Evolutionary conservation across 2,888 invertebrate species (phyloP), one percentile per base, ranked within the genome.

Genomic region (Leptura quadrifasciata): DNA sequence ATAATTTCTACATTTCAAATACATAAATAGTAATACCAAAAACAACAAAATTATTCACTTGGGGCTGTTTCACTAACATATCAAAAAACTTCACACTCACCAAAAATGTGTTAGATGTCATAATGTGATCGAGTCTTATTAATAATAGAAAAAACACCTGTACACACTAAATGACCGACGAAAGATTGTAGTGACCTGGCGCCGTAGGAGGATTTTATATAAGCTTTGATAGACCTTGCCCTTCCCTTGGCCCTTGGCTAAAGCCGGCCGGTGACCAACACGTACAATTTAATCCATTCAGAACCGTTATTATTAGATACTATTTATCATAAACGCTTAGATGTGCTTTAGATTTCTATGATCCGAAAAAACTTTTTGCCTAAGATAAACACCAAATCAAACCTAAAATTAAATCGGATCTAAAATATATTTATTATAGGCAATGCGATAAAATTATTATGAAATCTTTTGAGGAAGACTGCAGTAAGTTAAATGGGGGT

Each of bases 191-290:
- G 65, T 79, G 79, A 76, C 72, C 78, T 80, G 79, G 80, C 82
- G 81, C 82, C 81, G 76, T 60, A 69, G 78, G 78, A 78, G 79
- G 80, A 74, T 80, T 81, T 84, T 84, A 81, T 84, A 84, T 83
- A 83, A 84, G 75, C 81, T 82, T 74, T 74, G 72, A 78, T 78
- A 78, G 79, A 79, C 81, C 77, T 73, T 74, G 81, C 80, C 81
- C 81, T 83, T 80, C 83, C 83, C 84, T 82, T 76, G 75, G 71
- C 71, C 71, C 71, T 74, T 72, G 74, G 69, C 71, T 74, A 72
- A 69, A 64, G 61, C 67, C 60, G 74, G 52, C 70, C 74, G 74
- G 63, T 57, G 57, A 74, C 61, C 72, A 64, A 65, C 64, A 72
- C 72, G 21, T 72, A 72, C 52, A 70, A 68, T 55, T 60, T 74